phyloP scores from a whole-genome alignment of 2,888 invertebrate species.

The Synergus gifuensis region DNA sequence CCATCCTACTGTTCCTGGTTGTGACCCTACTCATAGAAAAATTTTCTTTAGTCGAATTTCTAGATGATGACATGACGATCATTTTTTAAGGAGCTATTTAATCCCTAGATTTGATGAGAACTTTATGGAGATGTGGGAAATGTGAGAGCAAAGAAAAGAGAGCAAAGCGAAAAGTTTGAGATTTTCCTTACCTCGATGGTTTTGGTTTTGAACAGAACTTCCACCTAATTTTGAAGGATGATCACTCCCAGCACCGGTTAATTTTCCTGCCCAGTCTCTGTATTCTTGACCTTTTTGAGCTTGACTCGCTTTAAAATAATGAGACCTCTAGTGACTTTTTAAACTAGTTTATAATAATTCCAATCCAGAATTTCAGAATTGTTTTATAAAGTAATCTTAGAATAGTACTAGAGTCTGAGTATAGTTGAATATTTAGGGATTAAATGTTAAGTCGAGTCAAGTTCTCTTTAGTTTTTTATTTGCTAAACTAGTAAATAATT shows the following conservation, averaged over 20 bases:
- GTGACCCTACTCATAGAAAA: slow-evolving; percentile 58
- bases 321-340: background rate
- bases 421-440: background rate
- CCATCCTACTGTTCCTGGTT: slow-evolving; percentile 70
- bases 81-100: background rate
- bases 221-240: slow-evolving; percentile 50
- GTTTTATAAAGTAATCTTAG: background rate
- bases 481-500: background rate
- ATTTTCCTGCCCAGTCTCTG: slow-evolving; percentile 57
- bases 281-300: slow-evolving; percentile 57
- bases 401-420: background rate
- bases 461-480: background rate
- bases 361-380: background rate
- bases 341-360: background rate
- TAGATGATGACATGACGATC: background rate
- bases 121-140: background rate
- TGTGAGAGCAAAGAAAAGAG: background rate
- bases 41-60: background rate
- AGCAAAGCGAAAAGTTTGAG: background rate
- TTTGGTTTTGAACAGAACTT: slow-evolving; percentile 48
- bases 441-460: background rate
- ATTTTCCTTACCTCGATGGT: background rate
- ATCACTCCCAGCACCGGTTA: slow-evolving; percentile 55
- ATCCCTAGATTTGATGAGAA: background rate
- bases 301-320: slow-evolving; percentile 46